Evolutionary conservation across 23 tunicate species (phyloP).

Genomic region (Aplidium turbinatum): DNA sequence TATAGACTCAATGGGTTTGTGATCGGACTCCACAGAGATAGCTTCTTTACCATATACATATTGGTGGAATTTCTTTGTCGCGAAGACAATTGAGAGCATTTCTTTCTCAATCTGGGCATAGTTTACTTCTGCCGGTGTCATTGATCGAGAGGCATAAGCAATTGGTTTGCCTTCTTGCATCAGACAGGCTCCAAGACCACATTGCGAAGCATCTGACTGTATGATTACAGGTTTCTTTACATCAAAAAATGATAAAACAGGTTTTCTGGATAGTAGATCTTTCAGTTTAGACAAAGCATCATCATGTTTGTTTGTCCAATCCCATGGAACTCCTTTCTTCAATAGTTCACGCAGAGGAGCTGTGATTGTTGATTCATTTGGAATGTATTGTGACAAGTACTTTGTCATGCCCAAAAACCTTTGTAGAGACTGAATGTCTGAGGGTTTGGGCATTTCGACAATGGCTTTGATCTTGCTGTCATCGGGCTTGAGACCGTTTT

Average conservation of each 20-base stretch:
- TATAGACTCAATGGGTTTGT: constrained; percentile 48
- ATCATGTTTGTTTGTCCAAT: constrained; percentile 24
- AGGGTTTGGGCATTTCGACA: constrained; percentile 34
- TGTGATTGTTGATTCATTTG: constrained; percentile 32
- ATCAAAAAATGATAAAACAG: constrained; percentile 24
- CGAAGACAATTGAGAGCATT: constrained; percentile 31
- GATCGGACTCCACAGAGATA: constrained; percentile 38
- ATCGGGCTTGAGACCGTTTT: constrained; percentile 49
- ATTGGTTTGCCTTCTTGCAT: constrained; percentile 32
- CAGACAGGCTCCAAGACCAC: constrained; percentile 37
- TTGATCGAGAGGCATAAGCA: constrained; percentile 30
- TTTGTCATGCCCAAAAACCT: constrained; percentile 43
- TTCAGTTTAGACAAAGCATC: constrained; percentile 16
- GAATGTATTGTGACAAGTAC: constrained; percentile 24
- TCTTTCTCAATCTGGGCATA: constrained; percentile 51
- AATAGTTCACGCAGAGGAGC: constrained; percentile 34
- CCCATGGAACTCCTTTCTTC: constrained; percentile 18
- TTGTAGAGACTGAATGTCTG: constrained; percentile 14
- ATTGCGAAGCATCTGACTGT: constrained; percentile 38
- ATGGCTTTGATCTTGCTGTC: constrained; percentile 21
- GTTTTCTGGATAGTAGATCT: background rate
- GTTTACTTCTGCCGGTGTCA: constrained; percentile 25
- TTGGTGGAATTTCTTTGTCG: constrained; percentile 30
- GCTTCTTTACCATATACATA: constrained; percentile 15
- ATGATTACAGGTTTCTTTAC: constrained; percentile 24